Conservation (phyloP, 2,113 vertebrate species). For the Zapus hudsonius region DNA sequence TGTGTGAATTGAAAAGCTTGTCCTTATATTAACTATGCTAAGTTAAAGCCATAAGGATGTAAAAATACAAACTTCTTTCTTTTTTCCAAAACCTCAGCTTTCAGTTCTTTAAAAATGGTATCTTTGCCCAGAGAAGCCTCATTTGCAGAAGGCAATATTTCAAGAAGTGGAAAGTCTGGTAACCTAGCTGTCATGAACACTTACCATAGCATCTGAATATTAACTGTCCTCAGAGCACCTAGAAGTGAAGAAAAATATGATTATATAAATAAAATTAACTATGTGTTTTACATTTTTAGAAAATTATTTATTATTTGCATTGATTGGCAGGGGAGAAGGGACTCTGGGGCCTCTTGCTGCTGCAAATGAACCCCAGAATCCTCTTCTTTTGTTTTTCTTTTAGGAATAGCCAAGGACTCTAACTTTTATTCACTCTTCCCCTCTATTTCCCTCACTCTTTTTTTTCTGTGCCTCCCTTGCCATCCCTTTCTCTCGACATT, state of each 20-base stretch:
- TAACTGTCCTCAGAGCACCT: conserved; percentile 38
- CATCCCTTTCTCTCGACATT: background rate
- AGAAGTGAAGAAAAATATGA: conserved; percentile 54
- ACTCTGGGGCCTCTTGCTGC: too few relatives aligned
- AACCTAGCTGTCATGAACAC: conserved; percentile 36
- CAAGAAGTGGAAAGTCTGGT: conserved; percentile 27
- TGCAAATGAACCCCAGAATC: too few relatives aligned
- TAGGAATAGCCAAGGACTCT: background rate
- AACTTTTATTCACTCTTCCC: background rate
- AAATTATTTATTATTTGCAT: too few relatives aligned
- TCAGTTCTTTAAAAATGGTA: conserved; percentile 11
- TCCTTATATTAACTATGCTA: conserved; percentile 39
- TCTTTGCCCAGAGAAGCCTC: conserved; percentile 31
- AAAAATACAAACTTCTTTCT: conserved; percentile 11
- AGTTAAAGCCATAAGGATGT: conserved; percentile 29
- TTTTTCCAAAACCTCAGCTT: background rate
- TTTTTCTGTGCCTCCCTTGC: background rate
- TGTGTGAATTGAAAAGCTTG: conserved; percentile 37
- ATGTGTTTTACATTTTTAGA: background rate
- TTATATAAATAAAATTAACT: conserved; percentile 40
- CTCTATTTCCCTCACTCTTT: background rate
- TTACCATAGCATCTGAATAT: conserved; percentile 26
- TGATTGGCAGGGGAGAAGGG: too few relatives aligned
- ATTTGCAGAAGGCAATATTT: conserved; percentile 56
- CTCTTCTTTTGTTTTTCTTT: too few relatives aligned